Base-by-base conservation (phyloP, 1,140 invertebrate species). In the Drosophila equinoxialis region DNA sequence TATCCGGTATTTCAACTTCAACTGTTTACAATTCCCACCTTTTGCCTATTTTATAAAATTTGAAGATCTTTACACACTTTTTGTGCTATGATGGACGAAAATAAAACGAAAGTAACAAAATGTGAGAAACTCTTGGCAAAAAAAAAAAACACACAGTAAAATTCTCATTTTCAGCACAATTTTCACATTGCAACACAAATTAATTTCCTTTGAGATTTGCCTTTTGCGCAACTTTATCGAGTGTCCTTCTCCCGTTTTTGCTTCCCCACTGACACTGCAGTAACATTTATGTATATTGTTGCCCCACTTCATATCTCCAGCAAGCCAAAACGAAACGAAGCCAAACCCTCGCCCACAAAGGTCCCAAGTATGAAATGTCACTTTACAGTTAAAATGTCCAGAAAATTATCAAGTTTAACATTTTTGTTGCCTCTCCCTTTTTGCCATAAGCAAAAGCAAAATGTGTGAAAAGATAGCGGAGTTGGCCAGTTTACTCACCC, bases 171-270 rank as follows among this genome's bases (percentile, higher is more conserved):
- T 79, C 68, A 86, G 76, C 65, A 79, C 79, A 74, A 81, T 86
- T 82, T 86, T 79, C 79, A 87, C 82, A 86, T 86, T 86, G 83
- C 82, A 86, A 82, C 76, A 86, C 79, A 86, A 86, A 86, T 86
- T 86, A 86, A 86, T 86, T 86, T 86, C 83, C 83, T 82, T 82
- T 68, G 83, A 87, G 83, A 82, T 79, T 86, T 86, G 75, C 74
- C 72, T 79, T 77, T 73, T 86, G 79, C 76, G 68, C 83, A 86
- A 86, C 75, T 86, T 86, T 86, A 86, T 86, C 82, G 82, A 76
- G 75, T 71, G 79, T 74, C 82, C 74, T 72, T 62, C 71, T 72
- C 65, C 57, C 62, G 61, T 62, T 60, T 17, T 64, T 57, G 39
- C 42, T 54, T 57, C 75, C 61, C 65, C 73, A 55, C 35, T 30